Conservation (phyloP, 2,113 vertebrate genomes). For the Balaeniceps rex region DNA sequence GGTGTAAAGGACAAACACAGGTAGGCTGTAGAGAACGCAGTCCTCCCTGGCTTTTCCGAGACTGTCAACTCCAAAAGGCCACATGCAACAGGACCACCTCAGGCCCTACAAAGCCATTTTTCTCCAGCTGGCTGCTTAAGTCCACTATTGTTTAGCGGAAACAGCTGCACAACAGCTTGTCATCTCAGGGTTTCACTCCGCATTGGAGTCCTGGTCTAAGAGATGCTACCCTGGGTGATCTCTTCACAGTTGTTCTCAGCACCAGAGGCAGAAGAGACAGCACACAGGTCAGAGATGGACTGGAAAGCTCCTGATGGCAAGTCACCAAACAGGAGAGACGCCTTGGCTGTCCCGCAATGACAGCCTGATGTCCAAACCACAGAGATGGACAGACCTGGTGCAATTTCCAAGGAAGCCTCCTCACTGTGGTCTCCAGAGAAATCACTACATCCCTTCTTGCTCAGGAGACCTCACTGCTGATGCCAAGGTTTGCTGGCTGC, state of each 20-base stretch:
- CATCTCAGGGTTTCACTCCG: neutral
- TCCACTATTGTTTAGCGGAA: neutral
- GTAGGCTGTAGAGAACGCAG: neutral
- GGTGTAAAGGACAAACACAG: neutral
- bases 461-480: neutral
- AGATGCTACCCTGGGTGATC: conserved; percentile 42
- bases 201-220: neutral
- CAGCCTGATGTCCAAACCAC: neutral
- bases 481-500: neutral
- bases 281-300: conserved; percentile 63
- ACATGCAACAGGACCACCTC: neutral
- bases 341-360: neutral
- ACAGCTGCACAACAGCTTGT: neutral
- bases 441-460: neutral
- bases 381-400: neutral
- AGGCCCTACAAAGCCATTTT: neutral
- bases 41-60: neutral
- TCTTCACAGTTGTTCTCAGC: conserved; percentile 66
- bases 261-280: conserved; percentile 69
- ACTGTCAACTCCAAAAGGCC: neutral
- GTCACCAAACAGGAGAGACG: neutral
- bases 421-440: neutral
- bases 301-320: conserved; percentile 61
- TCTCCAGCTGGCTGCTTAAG: neutral
- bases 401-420: neutral